Conservation (phyloP, 1,140 invertebrate genomes). For the Drosophila parabipectinata region DNA sequence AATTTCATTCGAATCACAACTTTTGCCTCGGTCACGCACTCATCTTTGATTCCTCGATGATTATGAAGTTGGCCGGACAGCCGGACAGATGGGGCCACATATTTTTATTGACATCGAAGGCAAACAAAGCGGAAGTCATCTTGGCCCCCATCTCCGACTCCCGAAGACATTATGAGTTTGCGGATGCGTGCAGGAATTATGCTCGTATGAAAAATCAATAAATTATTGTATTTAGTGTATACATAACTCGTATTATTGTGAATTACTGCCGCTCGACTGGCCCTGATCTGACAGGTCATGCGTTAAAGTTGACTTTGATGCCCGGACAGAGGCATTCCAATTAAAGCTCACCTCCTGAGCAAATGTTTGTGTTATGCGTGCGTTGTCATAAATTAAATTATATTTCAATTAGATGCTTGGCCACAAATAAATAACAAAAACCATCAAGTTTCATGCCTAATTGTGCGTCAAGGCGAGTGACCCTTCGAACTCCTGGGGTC, state of each 20-base stretch:
- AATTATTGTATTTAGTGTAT: conserved; percentile 74
- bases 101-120: conserved; percentile 55
- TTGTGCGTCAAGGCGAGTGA: conserved; percentile 6
- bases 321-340: conserved; percentile 50
- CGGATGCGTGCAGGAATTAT: conserved; percentile 27
- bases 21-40: conserved; percentile 36
- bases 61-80: conserved; percentile 50
- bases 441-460: conserved; percentile 5
- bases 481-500: neutral
- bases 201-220: conserved; percentile 71
- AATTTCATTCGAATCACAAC: conserved; percentile 42
- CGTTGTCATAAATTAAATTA: conserved; percentile 68
- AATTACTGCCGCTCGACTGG: conserved; percentile 65
- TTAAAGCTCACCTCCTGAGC: conserved; percentile 48
- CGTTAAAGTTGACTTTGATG: conserved; percentile 54
- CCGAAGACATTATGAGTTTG: conserved; percentile 28
- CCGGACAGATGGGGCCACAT: conserved; percentile 30
- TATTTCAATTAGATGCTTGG: conserved; percentile 63
- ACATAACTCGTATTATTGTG: conserved; percentile 68
- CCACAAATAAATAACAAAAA: conserved; percentile 50
- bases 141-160: neutral
- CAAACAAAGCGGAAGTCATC: conserved; percentile 58
- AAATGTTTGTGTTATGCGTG: conserved; percentile 26
- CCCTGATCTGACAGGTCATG: conserved; percentile 28
- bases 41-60: conserved; percentile 53